A percentile compares a stretch with the other conserved stretches of the same genome.
Conservation (phyloP, 2,113 vertebrate species). For the Ochotona curzoniae region DNA sequence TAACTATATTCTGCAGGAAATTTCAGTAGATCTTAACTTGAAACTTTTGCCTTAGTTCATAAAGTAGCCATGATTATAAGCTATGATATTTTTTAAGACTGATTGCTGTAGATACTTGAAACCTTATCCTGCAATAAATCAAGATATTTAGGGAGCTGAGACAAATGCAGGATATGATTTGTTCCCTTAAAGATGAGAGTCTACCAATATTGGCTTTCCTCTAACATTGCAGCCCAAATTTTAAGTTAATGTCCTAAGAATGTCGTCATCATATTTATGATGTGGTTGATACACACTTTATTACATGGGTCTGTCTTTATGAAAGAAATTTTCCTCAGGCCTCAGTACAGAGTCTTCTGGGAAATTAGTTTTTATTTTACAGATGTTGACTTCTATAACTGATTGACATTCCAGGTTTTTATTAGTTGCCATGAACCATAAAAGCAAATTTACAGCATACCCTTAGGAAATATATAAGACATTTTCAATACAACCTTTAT, state of each 20-base stretch:
- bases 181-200: not conserved
- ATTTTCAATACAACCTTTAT: not conserved
- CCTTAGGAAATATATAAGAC: not conserved
- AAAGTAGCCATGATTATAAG: not conserved
- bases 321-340: not conserved
- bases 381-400: not conserved
- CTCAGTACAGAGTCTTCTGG: not conserved
- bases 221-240: not conserved
- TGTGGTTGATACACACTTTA: not conserved
- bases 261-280: slow-evolving; percentile 23
- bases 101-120: not conserved
- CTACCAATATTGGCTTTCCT: not conserved
- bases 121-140: not conserved
- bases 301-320: not conserved
- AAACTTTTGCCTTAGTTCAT: not conserved
- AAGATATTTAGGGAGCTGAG: not conserved
- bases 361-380: slow-evolving; percentile 42
- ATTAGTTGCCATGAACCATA: not conserved
- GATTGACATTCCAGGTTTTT: not conserved
- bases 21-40: not conserved
- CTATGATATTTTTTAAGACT: not conserved
- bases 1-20: not conserved
- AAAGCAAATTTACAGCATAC: not conserved
- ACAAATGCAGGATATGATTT: not conserved
- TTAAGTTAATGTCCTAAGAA: slow-evolving; percentile 14